Conservation (phyloP, 2,888 invertebrate genomes). For the Geotrupes spiniger region DNA sequence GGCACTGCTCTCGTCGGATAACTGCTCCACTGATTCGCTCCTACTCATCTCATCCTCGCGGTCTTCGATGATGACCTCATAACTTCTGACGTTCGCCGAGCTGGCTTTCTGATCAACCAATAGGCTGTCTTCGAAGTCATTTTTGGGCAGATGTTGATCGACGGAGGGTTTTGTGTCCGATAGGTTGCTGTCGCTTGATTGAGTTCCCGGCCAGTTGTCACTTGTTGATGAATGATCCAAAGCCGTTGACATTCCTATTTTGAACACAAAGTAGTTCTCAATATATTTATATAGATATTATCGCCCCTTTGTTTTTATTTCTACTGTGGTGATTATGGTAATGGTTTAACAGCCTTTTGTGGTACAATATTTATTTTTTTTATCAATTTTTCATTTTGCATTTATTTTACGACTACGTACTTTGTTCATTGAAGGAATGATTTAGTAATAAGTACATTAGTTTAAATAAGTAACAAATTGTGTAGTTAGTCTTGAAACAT, state of each 20-base stretch:
- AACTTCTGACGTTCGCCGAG: constrained; percentile 42
- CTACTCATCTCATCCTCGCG: constrained; percentile 55
- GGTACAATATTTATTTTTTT: no score
- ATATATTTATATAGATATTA: no score
- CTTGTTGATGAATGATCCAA: constrained; percentile 69
- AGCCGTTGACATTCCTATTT: constrained; percentile 55
- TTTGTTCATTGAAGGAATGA: no score
- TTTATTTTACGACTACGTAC: no score
- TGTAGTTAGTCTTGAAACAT: no score
- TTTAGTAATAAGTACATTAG: no score
- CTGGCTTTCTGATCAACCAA: constrained; percentile 48
- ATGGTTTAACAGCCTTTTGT: no score
- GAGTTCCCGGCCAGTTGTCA: constrained; percentile 73
- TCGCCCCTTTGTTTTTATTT: no score
- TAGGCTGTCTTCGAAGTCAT: constrained; percentile 29
- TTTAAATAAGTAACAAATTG: no score
- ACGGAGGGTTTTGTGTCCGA: constrained; percentile 50
- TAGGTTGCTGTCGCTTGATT: constrained; percentile 59
- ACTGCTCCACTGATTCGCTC: constrained; percentile 51
- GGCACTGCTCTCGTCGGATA: constrained; percentile 48
- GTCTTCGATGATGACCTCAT: constrained; percentile 57
- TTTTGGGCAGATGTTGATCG: constrained; percentile 27
- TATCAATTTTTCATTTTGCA: no score
- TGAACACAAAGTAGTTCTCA: no score
- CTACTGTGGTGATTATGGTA: no score